Percentiles rank a stretch among this genome's conserved stretches.
These are phyloP conservation scores for Gonioctena quinquepunctata DNA, from an alignment of 1,140 invertebrate species.

Conservation along the genomic window DNA sequence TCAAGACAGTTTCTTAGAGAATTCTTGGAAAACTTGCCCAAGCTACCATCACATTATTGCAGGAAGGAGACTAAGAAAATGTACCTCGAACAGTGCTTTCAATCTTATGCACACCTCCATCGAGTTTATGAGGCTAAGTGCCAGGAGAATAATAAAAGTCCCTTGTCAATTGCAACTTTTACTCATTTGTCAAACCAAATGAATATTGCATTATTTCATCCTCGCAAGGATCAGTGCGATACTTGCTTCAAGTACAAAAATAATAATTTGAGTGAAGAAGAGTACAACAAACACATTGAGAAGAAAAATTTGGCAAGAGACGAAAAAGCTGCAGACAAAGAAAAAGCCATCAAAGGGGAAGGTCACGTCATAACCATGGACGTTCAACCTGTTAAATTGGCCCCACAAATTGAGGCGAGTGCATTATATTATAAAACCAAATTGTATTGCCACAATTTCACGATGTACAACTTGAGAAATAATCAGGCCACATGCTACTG, in stretches of 20 bases:
- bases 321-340: constrained; percentile 10
- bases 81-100: constrained; percentile 28
- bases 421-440: constrained; percentile 54
- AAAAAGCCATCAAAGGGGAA: constrained; percentile 13
- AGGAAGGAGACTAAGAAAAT: constrained; percentile 24
- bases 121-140: background rate
- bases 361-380: constrained; percentile 12
- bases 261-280: constrained; percentile 5
- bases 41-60: constrained; percentile 27
- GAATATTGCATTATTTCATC: constrained; percentile 28
- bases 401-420: constrained; percentile 46
- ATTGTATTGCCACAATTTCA: constrained; percentile 51
- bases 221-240: constrained; percentile 54
- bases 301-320: constrained; percentile 17
- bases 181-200: constrained; percentile 4
- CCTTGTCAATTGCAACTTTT: background rate
- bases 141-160: background rate
- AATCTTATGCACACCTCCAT: background rate
- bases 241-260: constrained; percentile 40
- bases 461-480: constrained; percentile 40
- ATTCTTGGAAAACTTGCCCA: constrained; percentile 20
- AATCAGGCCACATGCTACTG: background rate
- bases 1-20: background rate
- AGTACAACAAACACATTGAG: background rate
- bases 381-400: constrained; percentile 40